phyloP scores from a whole-genome alignment of 2,113 vertebrate species.

The Hyperopisus bebe region DNA sequence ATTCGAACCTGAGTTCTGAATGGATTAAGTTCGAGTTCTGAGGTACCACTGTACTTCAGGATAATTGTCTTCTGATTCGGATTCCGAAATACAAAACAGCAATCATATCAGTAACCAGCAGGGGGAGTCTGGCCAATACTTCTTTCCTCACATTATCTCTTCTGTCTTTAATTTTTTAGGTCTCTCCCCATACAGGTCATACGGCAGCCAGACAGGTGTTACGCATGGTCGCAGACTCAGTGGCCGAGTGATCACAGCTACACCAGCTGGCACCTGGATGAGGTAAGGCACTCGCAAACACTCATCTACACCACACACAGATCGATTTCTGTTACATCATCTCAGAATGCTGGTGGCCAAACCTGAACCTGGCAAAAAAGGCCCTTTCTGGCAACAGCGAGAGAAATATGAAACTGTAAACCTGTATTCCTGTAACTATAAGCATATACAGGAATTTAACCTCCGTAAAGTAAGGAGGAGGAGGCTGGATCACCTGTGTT shows the following conservation, averaged over 20 bases:
- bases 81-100: not conserved
- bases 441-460: not conserved
- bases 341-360: not conserved
- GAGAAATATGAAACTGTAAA: not conserved
- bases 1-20: too few relatives aligned
- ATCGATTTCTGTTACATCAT: not conserved
- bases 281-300: not conserved
- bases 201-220: not conserved
- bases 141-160: not conserved
- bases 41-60: too few relatives aligned
- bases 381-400: not conserved
- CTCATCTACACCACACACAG: not conserved
- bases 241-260: not conserved
- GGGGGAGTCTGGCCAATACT: not conserved
- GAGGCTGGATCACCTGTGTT: constrained; percentile 75
- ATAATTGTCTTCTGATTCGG: not conserved
- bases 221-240: not conserved
- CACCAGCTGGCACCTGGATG: not conserved
- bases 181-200: not conserved
- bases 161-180: constrained; percentile 3
- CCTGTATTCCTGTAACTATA: not conserved
- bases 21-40: too few relatives aligned
- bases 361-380: not conserved
- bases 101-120: not conserved
- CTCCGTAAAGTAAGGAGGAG: not conserved